These are phyloP conservation scores for Thermophis baileyi DNA, from an alignment of 2,113 vertebrate genomes.

Conservation along the genomic window DNA sequence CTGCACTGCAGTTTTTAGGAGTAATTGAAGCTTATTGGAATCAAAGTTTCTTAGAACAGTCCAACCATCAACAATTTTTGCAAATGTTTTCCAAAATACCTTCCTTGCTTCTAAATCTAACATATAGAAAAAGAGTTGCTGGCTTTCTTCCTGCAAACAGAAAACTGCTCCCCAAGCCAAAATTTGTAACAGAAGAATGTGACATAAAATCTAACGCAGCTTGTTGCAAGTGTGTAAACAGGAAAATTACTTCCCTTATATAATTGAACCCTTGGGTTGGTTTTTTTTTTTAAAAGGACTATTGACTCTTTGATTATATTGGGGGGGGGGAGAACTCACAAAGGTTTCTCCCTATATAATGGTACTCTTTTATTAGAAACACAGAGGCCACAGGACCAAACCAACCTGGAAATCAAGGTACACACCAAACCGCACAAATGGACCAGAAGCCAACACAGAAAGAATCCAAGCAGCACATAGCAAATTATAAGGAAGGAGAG, in stretches of 20 bases:
- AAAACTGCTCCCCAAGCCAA: background rate
- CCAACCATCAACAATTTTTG: background rate
- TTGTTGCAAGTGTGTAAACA: background rate
- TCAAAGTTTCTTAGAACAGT: background rate
- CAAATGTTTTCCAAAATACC: background rate
- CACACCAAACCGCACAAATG: background rate
- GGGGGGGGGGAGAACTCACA: background rate
- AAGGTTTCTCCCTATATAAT: background rate
- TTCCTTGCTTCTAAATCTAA: background rate
- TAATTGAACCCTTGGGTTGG: background rate
- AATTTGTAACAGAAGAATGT: background rate
- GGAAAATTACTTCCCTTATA: background rate
- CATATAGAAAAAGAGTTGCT: background rate
- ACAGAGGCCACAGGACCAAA: conserved; percentile 34
- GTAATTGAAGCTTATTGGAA: background rate
- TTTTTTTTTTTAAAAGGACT: background rate
- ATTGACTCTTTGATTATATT: background rate
- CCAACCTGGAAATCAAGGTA: background rate
- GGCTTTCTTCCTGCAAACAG: background rate
- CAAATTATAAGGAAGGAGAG: background rate
- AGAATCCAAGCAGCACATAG: background rate
- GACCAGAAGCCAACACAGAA: background rate
- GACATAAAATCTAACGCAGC: background rate
- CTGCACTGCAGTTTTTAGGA: background rate
- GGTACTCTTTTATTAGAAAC: background rate